Evolutionary conservation across 2,797 vertebrate species (phyloP).

Genomic region (Bufotes viridis): DNA sequence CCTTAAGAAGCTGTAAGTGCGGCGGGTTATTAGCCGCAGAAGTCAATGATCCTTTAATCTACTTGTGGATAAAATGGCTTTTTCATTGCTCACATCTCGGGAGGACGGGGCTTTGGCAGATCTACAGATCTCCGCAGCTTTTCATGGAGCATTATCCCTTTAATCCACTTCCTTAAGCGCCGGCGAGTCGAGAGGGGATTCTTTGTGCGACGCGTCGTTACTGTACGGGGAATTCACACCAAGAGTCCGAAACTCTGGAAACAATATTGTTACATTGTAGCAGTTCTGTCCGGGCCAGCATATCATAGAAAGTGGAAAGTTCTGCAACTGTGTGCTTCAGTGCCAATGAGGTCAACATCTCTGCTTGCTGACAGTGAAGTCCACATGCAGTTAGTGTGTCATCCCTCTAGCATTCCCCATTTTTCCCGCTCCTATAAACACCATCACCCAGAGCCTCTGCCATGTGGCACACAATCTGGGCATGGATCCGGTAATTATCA

Average conservation of each 20-base stretch:
- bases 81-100: slow-evolving; percentile 15
- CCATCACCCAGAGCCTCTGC: no score
- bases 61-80: slow-evolving; percentile 41
- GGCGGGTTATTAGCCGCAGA: background rate
- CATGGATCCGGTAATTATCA: background rate
- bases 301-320: no score
- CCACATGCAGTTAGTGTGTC: background rate
- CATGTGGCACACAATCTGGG: background rate
- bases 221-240: background rate
- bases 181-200: background rate
- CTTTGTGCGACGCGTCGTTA: background rate
- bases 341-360: background rate
- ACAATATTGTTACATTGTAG: background rate
- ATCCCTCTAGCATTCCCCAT: background rate
- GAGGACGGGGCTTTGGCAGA: slow-evolving; percentile 7
- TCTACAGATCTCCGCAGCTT: slow-evolving; percentile 29
- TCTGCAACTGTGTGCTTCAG: no score
- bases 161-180: slow-evolving; percentile 38
- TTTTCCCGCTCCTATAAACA: no score
- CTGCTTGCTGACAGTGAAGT: background rate
- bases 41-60: slow-evolving; percentile 46
- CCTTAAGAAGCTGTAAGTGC: background rate
- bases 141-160: slow-evolving; percentile 32
- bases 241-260: background rate
- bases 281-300: background rate